Evolutionary conservation across 2,888 invertebrate species (phyloP).

Genomic region (Troides oblongomaculatus): DNA sequence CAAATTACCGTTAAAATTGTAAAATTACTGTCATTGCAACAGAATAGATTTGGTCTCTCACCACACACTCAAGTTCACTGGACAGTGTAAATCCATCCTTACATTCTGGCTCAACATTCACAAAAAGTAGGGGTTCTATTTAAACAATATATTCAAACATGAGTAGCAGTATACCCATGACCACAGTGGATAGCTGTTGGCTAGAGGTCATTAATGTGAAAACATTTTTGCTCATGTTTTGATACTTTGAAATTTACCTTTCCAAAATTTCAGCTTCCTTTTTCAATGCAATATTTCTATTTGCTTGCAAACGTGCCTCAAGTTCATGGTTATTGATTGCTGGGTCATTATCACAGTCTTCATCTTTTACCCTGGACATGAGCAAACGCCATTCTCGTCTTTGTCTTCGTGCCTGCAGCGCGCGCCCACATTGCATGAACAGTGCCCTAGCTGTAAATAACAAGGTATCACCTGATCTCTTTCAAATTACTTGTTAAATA

Average conservation of each 20-base stretch:
- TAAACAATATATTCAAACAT: too few relatives aligned
- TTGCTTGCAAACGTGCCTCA: slow-evolving; percentile 73
- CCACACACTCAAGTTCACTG: too few relatives aligned
- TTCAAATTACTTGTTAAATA: background rate
- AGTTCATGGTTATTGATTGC: slow-evolving; percentile 76
- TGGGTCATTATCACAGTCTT: slow-evolving; percentile 68
- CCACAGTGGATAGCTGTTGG: too few relatives aligned
- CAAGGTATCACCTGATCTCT: background rate
- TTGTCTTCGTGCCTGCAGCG: slow-evolving; percentile 56
- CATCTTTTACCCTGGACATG: slow-evolving; percentile 48
- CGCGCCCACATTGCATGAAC: slow-evolving; percentile 58
- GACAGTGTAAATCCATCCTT: too few relatives aligned
- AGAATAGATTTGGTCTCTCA: too few relatives aligned
- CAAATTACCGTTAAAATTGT: too few relatives aligned
- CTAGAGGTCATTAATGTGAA: too few relatives aligned
- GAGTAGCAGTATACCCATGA: too few relatives aligned
- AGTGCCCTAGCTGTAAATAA: slow-evolving; percentile 46
- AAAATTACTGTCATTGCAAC: too few relatives aligned
- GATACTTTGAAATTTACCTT: slow-evolving; percentile 33
- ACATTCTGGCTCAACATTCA: too few relatives aligned
- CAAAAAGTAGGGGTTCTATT: too few relatives aligned
- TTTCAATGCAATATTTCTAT: slow-evolving; percentile 50
- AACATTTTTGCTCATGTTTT: background rate
- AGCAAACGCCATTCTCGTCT: slow-evolving; percentile 63
- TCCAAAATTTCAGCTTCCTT: slow-evolving; percentile 53